Conservation (phyloP, 1,140 invertebrate genomes). For the Acyrthosiphon pisum region DNA sequence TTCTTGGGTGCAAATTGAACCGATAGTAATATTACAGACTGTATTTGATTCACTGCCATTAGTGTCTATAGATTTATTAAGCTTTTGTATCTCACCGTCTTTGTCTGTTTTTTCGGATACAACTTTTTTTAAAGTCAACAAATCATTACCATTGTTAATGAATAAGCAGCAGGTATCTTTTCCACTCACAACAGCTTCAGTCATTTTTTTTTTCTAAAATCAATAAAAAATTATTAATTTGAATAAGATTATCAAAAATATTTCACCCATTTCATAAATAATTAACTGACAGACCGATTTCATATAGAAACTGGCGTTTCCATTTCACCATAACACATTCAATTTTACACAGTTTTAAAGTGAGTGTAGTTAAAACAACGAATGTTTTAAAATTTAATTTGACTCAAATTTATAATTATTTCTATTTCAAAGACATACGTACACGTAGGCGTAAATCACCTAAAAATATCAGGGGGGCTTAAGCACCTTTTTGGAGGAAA, state of each 20-base stretch:
- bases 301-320: neutral
- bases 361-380: neutral
- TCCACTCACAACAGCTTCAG: slow-evolving; percentile 43
- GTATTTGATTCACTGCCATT: slow-evolving; percentile 53
- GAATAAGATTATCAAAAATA: neutral
- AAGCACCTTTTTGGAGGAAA: too few relatives aligned
- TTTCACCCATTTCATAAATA: neutral
- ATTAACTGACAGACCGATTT: neutral
- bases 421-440: too few relatives aligned
- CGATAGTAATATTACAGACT: slow-evolving; percentile 51
- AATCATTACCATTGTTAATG: slow-evolving; percentile 53
- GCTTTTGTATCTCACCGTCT: slow-evolving; percentile 41
- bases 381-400: neutral
- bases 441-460: too few relatives aligned
- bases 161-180: slow-evolving; percentile 50
- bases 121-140: slow-evolving; percentile 55
- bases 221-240: neutral
- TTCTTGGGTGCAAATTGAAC: slow-evolving; percentile 51
- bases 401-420: neutral
- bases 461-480: too few relatives aligned
- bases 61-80: slow-evolving; percentile 22
- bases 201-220: slow-evolving; percentile 46
- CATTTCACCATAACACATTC: neutral
- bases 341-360: neutral
- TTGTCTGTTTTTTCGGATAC: slow-evolving; percentile 45